These are phyloP conservation scores for Drosophila koepferae DNA, from an alignment of 2,888 invertebrate species.

Conservation along the genomic window DNA sequence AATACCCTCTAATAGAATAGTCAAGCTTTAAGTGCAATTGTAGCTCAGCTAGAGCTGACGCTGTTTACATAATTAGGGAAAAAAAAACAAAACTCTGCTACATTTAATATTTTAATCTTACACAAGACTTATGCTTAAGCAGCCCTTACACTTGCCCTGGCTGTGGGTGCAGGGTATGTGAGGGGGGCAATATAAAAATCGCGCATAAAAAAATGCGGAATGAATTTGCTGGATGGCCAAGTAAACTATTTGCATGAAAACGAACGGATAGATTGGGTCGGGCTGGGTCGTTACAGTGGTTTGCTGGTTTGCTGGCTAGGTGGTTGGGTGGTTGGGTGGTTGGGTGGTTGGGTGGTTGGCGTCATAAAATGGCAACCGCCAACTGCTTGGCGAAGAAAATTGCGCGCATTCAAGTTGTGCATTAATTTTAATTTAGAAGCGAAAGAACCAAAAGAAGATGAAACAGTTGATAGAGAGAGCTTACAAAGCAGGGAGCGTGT, in stretches of 20 bases:
- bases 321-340: neutral
- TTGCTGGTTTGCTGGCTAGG: no score
- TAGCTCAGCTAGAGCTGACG: neutral
- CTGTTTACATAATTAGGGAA: neutral
- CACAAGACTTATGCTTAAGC: neutral
- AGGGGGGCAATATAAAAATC: neutral
- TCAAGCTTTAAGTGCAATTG: neutral
- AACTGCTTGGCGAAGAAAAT: conserved; percentile 48
- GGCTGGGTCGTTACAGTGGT: neutral
- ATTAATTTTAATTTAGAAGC: conserved; percentile 55
- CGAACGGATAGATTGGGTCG: neutral
- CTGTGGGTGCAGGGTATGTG: conserved; percentile 12
- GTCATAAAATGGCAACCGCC: conserved; percentile 44
- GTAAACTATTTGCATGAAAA: conserved; percentile 24
- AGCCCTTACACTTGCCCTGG: no score
- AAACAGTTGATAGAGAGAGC: conserved; percentile 35
- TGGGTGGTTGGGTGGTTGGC: neutral
- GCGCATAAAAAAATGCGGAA: conserved; percentile 30
- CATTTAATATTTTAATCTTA: neutral
- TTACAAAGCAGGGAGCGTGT: neutral
- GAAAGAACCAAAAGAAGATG: conserved; percentile 13
- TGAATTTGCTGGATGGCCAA: conserved; percentile 26
- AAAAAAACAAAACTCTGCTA: neutral
- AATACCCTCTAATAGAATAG: neutral
- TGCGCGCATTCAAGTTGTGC: conserved; percentile 41